phyloP scores from a whole-genome alignment of 2,797 vertebrate genomes.

The Trachurus trachurus region DNA sequence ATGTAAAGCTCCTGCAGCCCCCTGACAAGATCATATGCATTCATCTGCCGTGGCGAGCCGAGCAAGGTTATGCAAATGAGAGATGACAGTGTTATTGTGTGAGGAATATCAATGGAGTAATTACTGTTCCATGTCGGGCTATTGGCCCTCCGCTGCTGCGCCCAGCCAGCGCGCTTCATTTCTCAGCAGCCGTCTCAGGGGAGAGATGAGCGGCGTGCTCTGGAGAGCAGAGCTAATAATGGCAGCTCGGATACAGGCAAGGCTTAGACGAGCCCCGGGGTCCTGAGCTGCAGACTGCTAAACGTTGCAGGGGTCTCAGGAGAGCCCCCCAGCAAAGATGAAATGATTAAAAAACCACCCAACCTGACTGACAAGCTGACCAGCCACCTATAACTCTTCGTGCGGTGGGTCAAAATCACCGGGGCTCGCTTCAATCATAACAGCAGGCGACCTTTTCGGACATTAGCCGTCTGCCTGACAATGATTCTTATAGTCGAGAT shows the following conservation, averaged over 20 bases:
- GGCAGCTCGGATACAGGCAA: conserved; percentile 93
- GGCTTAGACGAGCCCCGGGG: conserved; percentile 95
- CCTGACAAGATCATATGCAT: conserved; percentile 90
- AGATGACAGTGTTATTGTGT: conserved; percentile 99
- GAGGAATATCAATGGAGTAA: conserved; percentile 99
- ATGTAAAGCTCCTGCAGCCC: conserved; percentile 86
- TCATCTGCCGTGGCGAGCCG: conserved; percentile 88
- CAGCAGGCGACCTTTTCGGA: conserved; percentile 71
- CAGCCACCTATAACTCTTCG: conserved; percentile 75
- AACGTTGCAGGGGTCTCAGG: conserved; percentile 93
- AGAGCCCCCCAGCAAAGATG: conserved; percentile 93
- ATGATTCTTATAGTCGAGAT: conserved; percentile 58
- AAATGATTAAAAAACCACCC: conserved; percentile 96
- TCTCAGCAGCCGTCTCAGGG: conserved; percentile 94
- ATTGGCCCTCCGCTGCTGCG: conserved; percentile 88
- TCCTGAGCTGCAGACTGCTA: conserved; percentile 97
- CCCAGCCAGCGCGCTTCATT: conserved; percentile 93
- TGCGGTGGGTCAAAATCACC: conserved; percentile 67
- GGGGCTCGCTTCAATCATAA: conserved; percentile 70
- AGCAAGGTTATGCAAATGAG: conserved; percentile 99
- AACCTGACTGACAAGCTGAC: conserved; percentile 95
- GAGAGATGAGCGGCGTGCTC: conserved; percentile 94
- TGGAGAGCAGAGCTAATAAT: conserved; percentile 99
- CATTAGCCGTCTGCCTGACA: conserved; percentile 62
- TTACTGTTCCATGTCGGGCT: conserved; percentile 96